phyloP scores from a whole-genome alignment of 2,888 invertebrate species.

The Dromius quadrimaculatus region DNA sequence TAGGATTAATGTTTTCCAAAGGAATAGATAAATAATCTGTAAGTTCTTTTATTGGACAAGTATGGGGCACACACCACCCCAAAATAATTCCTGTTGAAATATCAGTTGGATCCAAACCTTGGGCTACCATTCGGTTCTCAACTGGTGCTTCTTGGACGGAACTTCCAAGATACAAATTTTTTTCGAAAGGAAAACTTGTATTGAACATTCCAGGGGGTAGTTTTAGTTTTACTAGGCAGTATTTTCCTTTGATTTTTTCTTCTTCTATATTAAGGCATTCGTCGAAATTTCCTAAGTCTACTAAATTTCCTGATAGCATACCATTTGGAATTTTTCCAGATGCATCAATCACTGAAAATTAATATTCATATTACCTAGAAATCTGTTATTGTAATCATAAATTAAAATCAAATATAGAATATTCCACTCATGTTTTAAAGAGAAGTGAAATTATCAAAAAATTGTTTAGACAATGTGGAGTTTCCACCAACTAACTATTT shows the following conservation, averaged over 20 bases:
- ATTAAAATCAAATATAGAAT: no score
- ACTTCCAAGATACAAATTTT: no score
- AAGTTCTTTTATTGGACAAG: slow-evolving; percentile 40
- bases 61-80: slow-evolving; percentile 49
- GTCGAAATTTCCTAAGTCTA: slow-evolving; percentile 67
- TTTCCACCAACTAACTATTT: no score
- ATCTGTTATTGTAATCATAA: no score
- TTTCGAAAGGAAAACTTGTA: neutral
- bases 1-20: no score
- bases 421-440: no score
- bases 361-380: neutral
- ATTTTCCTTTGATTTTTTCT: slow-evolving; percentile 50
- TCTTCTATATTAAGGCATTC: slow-evolving; percentile 64
- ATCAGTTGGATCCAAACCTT: neutral
- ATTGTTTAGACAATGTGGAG: no score
- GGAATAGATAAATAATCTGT: neutral
- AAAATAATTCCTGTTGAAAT: neutral
- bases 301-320: slow-evolving; percentile 64
- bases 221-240: slow-evolving; percentile 48
- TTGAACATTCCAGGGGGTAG: neutral
- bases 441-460: no score
- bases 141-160: neutral
- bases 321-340: slow-evolving; percentile 67
- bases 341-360: slow-evolving; percentile 65
- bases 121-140: neutral